Conservation (phyloP, 2,888 invertebrate species). For the Drosophila paramelanica region DNA sequence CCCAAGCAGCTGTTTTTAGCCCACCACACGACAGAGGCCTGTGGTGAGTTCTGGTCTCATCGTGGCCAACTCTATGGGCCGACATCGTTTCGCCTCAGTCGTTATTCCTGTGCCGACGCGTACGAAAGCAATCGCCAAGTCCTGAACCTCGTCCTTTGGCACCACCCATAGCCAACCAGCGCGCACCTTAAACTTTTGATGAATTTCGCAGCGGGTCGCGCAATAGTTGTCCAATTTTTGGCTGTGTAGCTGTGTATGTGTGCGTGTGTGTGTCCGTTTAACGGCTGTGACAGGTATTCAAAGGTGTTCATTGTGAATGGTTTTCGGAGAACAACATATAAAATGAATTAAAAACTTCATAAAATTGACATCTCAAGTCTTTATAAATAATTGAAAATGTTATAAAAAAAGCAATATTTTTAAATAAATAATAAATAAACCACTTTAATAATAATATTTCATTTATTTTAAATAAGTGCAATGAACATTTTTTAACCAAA, state of each 20-base stretch:
- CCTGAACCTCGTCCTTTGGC: constrained; percentile 35
- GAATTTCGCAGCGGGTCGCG: constrained; percentile 20
- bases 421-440: too few species aligned
- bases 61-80: constrained; percentile 32
- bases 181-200: constrained; percentile 33
- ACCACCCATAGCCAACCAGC: constrained; percentile 10
- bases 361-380: too few species aligned
- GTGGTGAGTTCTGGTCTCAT: constrained; percentile 54
- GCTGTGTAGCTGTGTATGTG: constrained; percentile 35
- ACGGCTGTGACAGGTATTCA: constrained; percentile 48
- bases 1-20: constrained; percentile 35
- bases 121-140: constrained; percentile 54
- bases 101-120: constrained; percentile 74
- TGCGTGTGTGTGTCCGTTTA: constrained; percentile 9
- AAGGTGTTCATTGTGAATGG: constrained; percentile 15
- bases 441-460: too few species aligned
- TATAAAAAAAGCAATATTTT: too few species aligned
- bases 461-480: too few species aligned
- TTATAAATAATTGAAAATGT: too few species aligned
- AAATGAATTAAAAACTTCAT: too few species aligned
- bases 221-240: constrained; percentile 17
- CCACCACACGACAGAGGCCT: constrained; percentile 50
- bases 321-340: not conserved
- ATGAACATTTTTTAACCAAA: too few species aligned
- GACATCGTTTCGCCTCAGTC: constrained; percentile 63